These are phyloP conservation scores for Melanerpes formicivorus DNA, from an alignment of 2,113 vertebrate genomes.

Conservation along the genomic window DNA sequence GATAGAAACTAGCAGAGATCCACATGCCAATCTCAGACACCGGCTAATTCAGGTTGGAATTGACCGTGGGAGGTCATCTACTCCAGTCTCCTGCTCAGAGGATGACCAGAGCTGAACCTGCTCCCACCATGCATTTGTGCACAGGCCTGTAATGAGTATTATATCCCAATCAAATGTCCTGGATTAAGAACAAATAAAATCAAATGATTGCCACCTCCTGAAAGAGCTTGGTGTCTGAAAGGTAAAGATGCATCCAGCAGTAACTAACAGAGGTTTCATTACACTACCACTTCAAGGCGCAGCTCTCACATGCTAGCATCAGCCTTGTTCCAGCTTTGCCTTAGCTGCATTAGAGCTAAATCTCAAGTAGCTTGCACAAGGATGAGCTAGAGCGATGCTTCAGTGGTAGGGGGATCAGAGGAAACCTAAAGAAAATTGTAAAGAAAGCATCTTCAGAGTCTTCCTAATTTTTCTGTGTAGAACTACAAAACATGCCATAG, in stretches of 20 bases:
- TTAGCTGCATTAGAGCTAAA: constrained; percentile 38
- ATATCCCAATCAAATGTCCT: background rate
- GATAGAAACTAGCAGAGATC: background rate
- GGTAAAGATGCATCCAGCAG: background rate
- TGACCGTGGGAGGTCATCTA: background rate
- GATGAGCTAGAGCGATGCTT: background rate
- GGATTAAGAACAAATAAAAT: background rate
- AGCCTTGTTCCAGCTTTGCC: constrained; percentile 15
- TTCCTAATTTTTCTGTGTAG: constrained; percentile 38
- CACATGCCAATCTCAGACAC: background rate
- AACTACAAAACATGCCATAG: constrained; percentile 3
- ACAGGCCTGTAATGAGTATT: background rate
- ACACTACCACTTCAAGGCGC: constrained; percentile 12
- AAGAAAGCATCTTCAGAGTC: background rate
- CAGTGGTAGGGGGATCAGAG: background rate
- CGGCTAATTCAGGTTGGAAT: background rate
- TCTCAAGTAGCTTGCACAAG: constrained; percentile 6
- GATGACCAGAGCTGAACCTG: background rate
- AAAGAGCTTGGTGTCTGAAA: background rate
- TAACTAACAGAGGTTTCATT: constrained; percentile 3
- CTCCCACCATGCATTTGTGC: background rate
- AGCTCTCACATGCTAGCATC: constrained; percentile 18
- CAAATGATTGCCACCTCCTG: background rate
- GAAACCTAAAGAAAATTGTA: constrained; percentile 8
- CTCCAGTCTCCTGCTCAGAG: background rate